A percentile compares a stretch with the other conserved stretches of the same genome.
Evolutionary conservation across 2,113 vertebrate species (phyloP).

Genomic region (Lampris incognitus): DNA sequence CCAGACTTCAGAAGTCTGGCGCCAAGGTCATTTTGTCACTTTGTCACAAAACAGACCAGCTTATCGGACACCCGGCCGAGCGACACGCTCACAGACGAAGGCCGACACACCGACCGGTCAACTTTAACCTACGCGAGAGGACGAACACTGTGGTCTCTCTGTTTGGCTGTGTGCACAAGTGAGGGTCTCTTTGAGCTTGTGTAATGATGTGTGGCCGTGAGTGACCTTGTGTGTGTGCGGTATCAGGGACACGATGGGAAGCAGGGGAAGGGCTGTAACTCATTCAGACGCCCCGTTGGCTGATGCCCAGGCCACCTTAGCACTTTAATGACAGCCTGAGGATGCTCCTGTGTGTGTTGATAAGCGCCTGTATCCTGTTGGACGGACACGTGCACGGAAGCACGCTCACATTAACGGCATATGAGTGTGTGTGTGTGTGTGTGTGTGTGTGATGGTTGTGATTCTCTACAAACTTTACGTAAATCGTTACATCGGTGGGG

Average conservation of each 20-base stretch:
- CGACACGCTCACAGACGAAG: no score
- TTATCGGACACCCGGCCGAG: background rate
- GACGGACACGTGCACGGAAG: slow-evolving; percentile 48
- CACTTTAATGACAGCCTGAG: slow-evolving; percentile 46
- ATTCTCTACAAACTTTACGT: background rate
- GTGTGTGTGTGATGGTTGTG: background rate
- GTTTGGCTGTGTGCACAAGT: background rate
- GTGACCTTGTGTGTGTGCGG: slow-evolving; percentile 9
- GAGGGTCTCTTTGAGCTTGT: slow-evolving; percentile 20
- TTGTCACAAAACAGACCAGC: slow-evolving; percentile 33
- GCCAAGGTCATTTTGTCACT: slow-evolving; percentile 7
- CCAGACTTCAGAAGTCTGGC: background rate
- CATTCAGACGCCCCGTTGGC: slow-evolving; percentile 19
- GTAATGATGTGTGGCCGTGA: slow-evolving; percentile 40
- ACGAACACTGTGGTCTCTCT: slow-evolving; percentile 49
- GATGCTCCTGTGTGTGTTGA: slow-evolving; percentile 73
- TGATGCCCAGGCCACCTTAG: slow-evolving; percentile 39
- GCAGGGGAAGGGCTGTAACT: slow-evolving; percentile 12
- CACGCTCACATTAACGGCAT: slow-evolving; percentile 2
- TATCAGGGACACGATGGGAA: no score
- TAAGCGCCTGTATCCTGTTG: slow-evolving; percentile 68
- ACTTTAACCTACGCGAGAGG: background rate
- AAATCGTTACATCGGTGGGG: no score
- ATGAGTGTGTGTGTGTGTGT: no score
- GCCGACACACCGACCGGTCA: no score